Evolutionary conservation across 2,113 vertebrate genomes (phyloP), one percentile per base, ranked within the genome.

Genomic region (Puffinus mauretanicus): DNA sequence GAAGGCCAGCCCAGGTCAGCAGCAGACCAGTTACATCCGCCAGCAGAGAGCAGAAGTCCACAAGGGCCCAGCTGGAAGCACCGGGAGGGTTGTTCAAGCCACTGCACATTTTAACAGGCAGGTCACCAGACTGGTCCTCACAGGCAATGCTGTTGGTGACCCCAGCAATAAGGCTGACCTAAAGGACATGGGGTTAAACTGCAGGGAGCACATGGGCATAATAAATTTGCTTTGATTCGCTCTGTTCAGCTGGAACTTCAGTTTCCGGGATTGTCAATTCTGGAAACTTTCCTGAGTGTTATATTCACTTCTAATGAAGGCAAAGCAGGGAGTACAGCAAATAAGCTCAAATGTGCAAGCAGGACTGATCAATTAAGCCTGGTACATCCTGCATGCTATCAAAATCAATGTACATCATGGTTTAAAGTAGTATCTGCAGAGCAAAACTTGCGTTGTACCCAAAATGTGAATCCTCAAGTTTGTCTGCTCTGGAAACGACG

Each of bases 351-450:
- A 92, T 27, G 18, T 34, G 69, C 78, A 83, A 70, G 75, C 26
- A 55, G 75, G 73, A 61, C 34, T 20, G 77, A 95, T 95, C 84
- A 87, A 54, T 95, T 91, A 95, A 94, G 92, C 40, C 65, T 85
- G 57, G 57, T 91, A 82, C 44, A 65, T 82, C 65, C 81, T 82
- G 73, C 27, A 42, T 42, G 75, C 62, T 76, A 85, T 90, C 73
- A 91, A 86, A 95, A 94, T 66, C 72, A 60, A 80, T 86, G 81
- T 34, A 34, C 62, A 47, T 88, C 44, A 57, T 30, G 46, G 49
- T 54, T 93, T 66, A 82, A 95, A 91, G 76, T 22, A 49, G 19
- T 13, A 65, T 67, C 76, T 75, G 14, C 60, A 87, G 65, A 83
- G 46, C 22, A 65, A 72, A 93, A 76, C 76, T 44, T 0, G 0